Conservation (phyloP, 2,797 vertebrate species). For the Lerista edwardsae region DNA sequence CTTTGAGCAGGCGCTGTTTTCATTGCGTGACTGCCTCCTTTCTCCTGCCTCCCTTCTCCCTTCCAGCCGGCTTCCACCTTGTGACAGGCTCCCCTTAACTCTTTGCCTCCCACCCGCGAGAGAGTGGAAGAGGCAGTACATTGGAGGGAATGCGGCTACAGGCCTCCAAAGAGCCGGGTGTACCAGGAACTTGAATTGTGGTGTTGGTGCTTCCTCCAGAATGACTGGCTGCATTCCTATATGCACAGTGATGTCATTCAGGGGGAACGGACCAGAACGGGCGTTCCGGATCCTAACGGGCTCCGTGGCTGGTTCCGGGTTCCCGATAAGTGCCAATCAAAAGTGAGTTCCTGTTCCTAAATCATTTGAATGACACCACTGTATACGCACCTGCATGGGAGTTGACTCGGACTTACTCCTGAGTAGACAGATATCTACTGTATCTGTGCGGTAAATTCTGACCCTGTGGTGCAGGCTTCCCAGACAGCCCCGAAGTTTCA, state of each 20-base stretch:
- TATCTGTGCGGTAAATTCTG: background rate
- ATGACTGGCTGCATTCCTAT: no score
- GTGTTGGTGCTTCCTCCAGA: background rate
- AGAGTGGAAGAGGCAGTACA: background rate
- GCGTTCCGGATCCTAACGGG: no score
- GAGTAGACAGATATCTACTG: no score
- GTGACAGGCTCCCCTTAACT: conserved; percentile 45
- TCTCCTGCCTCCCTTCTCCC: conserved; percentile 27
- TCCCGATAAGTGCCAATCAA: no score
- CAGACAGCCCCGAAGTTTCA: background rate
- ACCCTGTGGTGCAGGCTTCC: background rate
- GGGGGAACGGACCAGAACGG: no score
- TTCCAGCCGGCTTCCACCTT: conserved; percentile 48
- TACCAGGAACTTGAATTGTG: background rate
- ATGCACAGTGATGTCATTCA: no score
- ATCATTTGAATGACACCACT: no score
- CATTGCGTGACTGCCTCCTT: conserved; percentile 48
- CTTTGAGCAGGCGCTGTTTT: conserved; percentile 23
- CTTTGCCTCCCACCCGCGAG: conserved; percentile 8
- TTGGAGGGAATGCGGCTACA: background rate
- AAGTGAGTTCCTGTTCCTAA: no score
- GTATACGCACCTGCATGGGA: no score
- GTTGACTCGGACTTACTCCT: no score
- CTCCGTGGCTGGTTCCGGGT: no score
- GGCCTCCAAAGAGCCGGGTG: no score